phyloP scores from a whole-genome alignment of 92 coral and sea anemone species.

The Siderastrea siderea region DNA sequence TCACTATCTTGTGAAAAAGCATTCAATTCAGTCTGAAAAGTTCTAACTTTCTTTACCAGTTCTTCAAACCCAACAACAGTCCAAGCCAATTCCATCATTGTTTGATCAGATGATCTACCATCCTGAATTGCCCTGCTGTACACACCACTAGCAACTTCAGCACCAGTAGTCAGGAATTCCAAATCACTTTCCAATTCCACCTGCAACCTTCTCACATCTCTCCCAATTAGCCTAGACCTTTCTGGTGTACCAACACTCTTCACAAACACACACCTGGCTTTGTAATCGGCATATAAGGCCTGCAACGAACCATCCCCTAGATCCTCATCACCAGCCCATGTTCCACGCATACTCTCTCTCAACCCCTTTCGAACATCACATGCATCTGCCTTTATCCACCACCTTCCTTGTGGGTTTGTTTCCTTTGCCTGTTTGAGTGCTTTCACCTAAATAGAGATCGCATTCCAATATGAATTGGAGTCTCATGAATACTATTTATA shows the following conservation, averaged over 20 bases:
- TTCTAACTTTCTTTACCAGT: conserved; percentile 36
- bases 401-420: conserved; percentile 61
- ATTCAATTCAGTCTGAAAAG: conserved; percentile 31
- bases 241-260: conserved; percentile 14
- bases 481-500: too few species aligned
- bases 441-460: conserved; percentile 19
- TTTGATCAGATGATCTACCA: conserved; percentile 20
- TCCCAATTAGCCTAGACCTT: conserved; percentile 4
- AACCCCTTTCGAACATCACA: conserved; percentile 76
- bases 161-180: conserved; percentile 38
- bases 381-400: conserved; percentile 90
- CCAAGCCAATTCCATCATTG: conserved; percentile 79
- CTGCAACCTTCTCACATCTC: conserved; percentile 33
- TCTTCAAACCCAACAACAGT: conserved; percentile 55
- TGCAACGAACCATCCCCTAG: conserved; percentile 46
- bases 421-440: conserved; percentile 47
- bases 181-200: conserved; percentile 32
- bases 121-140: conserved; percentile 40
- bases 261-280: conserved; percentile 24
- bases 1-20: not conserved
- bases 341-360: conserved; percentile 60
- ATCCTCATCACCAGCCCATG: conserved; percentile 79
- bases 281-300: conserved; percentile 3
- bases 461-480: too few species aligned
- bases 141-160: conserved; percentile 34